Percentiles rank a stretch among this genome's conserved stretches.
phyloP scores from a whole-genome alignment of 2,113 vertebrate genomes.

The Spilogale gracilis region DNA sequence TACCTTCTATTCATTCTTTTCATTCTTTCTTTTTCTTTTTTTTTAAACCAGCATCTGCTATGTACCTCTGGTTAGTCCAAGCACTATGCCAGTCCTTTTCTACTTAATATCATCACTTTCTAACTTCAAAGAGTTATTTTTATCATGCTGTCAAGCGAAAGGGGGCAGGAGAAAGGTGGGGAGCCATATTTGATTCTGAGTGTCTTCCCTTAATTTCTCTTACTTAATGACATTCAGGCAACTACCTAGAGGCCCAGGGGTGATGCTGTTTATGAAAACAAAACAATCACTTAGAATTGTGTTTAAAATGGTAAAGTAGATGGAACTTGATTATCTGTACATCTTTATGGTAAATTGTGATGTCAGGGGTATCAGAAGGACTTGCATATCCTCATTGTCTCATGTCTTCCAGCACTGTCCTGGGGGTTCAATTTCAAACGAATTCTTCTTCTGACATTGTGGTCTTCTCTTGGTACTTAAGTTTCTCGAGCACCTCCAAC shows the following conservation, averaged over 20 bases:
- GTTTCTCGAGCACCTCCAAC: background rate
- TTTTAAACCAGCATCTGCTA: background rate
- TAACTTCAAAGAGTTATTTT: constrained; percentile 35
- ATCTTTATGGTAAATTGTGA: background rate
- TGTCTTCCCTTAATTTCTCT: constrained; percentile 27
- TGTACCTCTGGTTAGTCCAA: background rate
- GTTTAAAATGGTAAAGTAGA: constrained; percentile 22
- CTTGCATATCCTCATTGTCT: background rate
- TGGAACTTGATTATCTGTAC: background rate
- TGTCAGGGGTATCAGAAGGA: background rate
- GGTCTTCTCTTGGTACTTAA: constrained; percentile 10
- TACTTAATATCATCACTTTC: constrained; percentile 3
- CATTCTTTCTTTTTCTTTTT: background rate
- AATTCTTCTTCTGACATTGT: background rate
- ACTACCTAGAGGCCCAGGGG: background rate
- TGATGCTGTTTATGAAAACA: background rate
- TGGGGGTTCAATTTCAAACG: background rate
- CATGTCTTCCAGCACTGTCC: background rate
- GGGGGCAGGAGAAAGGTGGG: background rate
- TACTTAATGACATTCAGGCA: constrained; percentile 23
- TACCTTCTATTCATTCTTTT: background rate
- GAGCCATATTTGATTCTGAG: background rate
- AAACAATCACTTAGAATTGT: background rate
- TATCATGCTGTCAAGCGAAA: background rate
- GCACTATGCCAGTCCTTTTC: constrained; percentile 3